phyloP scores from a whole-genome alignment of 2,888 invertebrate species.

The Cylloceria caligata region DNA sequence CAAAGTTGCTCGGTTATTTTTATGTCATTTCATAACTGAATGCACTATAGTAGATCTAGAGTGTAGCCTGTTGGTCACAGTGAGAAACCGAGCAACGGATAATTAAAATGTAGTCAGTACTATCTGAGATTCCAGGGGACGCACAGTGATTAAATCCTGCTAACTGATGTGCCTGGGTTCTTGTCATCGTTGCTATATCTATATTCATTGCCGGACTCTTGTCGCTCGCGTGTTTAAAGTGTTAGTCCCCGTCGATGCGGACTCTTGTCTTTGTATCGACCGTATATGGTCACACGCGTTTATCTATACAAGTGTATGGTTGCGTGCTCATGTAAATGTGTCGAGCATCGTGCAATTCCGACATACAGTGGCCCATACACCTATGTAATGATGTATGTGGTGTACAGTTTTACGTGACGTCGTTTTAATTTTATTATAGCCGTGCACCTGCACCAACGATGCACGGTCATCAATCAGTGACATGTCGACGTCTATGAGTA shows the following conservation, averaged over 20 bases:
- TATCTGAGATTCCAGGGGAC: slow-evolving; percentile 76
- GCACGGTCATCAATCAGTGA: slow-evolving; percentile 54
- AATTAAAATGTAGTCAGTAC: slow-evolving; percentile 81
- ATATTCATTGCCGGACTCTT: slow-evolving; percentile 53
- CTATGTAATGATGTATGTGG: slow-evolving; percentile 13
- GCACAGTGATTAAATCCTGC: slow-evolving; percentile 74
- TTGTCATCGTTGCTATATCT: slow-evolving; percentile 66
- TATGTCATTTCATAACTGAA: slow-evolving; percentile 71
- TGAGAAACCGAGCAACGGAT: slow-evolving; percentile 70
- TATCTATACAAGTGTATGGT: slow-evolving; percentile 48
- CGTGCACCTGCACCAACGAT: background rate
- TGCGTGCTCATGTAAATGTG: slow-evolving; percentile 42
- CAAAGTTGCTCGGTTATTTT: slow-evolving; percentile 70
- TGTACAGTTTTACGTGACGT: slow-evolving; percentile 23
- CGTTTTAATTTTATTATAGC: slow-evolving; percentile 21
- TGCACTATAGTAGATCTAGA: slow-evolving; percentile 2
- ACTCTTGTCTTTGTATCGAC: slow-evolving; percentile 26
- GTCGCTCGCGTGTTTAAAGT: slow-evolving; percentile 59
- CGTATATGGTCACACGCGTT: slow-evolving; percentile 24
- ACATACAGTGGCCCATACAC: slow-evolving; percentile 16
- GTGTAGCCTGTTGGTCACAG: slow-evolving; percentile 6
- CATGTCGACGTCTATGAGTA: slow-evolving; percentile 30
- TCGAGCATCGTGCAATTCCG: slow-evolving; percentile 45
- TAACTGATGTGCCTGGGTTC: slow-evolving; percentile 64
- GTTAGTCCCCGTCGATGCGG: slow-evolving; percentile 44